These are phyloP conservation scores for Linepithema humile DNA, from an alignment of 1,140 invertebrate genomes.

Conservation along the genomic window DNA sequence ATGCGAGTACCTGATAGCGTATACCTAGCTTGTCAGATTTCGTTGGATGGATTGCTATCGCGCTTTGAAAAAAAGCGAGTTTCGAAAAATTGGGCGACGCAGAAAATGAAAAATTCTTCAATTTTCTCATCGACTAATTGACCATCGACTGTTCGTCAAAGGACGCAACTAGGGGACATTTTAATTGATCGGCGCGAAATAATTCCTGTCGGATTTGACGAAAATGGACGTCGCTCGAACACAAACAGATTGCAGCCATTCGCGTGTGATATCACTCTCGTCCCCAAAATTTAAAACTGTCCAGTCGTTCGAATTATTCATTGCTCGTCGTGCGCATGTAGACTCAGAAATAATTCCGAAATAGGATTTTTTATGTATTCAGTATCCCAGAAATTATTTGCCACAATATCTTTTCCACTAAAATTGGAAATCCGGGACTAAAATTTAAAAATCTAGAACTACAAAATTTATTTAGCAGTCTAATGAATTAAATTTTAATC, in stretches of 20 bases:
- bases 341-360: not conserved
- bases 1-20: constrained; percentile 26
- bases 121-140: constrained; percentile 53
- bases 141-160: constrained; percentile 40
- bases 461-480: not conserved
- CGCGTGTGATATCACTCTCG: constrained; percentile 23
- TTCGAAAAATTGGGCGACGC: constrained; percentile 1
- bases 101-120: constrained; percentile 40
- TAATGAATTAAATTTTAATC: not conserved
- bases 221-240: not conserved
- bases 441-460: not conserved
- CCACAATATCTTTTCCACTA: not conserved
- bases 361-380: not conserved
- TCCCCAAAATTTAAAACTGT: constrained; percentile 26
- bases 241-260: constrained; percentile 36
- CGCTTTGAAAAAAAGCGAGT: constrained; percentile 22
- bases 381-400: not conserved
- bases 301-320: constrained; percentile 6
- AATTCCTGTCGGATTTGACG: constrained; percentile 40
- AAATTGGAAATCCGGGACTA: not conserved
- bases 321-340: not conserved
- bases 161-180: constrained; percentile 17
- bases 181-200: constrained; percentile 43
- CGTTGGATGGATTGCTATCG: not conserved
- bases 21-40: constrained; percentile 46